Conservation (phyloP, 2,797 vertebrate species). For the Calcarius lapponicus region DNA sequence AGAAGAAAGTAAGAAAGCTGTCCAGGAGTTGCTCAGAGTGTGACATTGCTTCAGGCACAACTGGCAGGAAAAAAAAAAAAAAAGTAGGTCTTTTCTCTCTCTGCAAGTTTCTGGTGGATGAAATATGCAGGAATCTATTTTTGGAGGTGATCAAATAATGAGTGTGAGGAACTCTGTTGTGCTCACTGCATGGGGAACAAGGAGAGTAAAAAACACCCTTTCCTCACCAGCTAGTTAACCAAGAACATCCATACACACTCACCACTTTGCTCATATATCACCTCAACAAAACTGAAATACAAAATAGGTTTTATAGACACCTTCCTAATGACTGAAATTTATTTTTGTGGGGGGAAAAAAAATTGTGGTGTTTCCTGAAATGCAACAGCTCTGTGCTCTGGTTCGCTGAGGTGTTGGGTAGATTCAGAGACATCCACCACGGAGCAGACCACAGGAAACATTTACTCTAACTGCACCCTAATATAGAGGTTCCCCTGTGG, state of each 20-base stretch:
- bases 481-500: not conserved
- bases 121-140: slow-evolving; percentile 36
- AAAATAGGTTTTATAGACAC: not conserved
- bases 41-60: slow-evolving; percentile 19
- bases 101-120: not conserved
- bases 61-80: not conserved
- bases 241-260: not conserved
- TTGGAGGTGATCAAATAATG: not conserved
- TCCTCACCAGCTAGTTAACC: not conserved
- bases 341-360: not conserved
- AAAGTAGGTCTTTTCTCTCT: slow-evolving; percentile 12
- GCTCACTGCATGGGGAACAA: not conserved
- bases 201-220: not conserved
- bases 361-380: not conserved
- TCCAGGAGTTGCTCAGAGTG: not conserved
- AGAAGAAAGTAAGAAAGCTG: not conserved
- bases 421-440: fast-evolving
- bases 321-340: not conserved
- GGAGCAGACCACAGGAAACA: not conserved
- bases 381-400: not conserved
- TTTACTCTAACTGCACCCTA: fast-evolving
- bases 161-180: not conserved
- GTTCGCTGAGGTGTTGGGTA: not conserved
- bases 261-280: not conserved
- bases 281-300: not conserved